These are phyloP conservation scores for Delichon dasypus DNA, from an alignment of 2,797 vertebrate genomes.

Conservation along the genomic window DNA sequence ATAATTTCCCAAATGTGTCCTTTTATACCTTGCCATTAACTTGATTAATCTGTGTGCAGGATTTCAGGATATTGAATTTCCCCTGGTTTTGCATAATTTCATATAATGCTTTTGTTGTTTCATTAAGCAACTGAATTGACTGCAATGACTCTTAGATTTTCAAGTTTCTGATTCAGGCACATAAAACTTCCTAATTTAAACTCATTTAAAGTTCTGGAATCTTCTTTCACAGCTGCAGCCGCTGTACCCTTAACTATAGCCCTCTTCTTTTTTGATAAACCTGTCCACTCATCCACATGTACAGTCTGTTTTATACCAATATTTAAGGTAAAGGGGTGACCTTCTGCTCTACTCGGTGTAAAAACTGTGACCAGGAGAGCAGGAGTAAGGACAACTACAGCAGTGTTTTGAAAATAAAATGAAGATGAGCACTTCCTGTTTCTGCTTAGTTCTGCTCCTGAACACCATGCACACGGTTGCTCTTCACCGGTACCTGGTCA, in stretches of 20 bases:
- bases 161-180: conserved; percentile 12
- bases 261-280: background rate
- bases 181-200: conserved; percentile 39
- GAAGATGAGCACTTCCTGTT: background rate
- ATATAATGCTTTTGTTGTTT: conserved; percentile 33
- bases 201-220: background rate
- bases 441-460: background rate
- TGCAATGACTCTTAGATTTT: conserved; percentile 14
- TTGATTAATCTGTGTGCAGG: conserved; percentile 14
- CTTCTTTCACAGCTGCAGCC: background rate
- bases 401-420: background rate
- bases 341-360: background rate
- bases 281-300: background rate
- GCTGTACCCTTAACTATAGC: background rate
- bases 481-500: background rate
- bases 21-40: conserved; percentile 42
- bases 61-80: conserved; percentile 51
- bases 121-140: conserved; percentile 20
- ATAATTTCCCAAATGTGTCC: conserved; percentile 3
- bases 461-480: background rate
- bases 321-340: background rate
- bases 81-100: conserved; percentile 44
- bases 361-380: background rate
- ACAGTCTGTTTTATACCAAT: background rate
- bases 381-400: background rate